Conservation (phyloP, 2,797 vertebrate genomes). For the Chelon auratus region DNA sequence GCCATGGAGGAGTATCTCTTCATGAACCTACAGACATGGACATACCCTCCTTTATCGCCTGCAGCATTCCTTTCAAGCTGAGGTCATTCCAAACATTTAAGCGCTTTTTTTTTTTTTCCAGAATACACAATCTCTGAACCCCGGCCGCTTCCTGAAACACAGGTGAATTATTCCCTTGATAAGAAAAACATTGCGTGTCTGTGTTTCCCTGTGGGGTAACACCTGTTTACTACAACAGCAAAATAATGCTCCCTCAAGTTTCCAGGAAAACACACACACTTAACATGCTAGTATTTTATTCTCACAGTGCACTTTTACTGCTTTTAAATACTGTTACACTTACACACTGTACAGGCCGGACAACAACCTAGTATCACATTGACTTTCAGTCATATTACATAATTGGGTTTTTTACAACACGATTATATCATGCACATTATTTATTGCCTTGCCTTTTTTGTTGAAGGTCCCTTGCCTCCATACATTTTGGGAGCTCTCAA, state of each 20-base stretch:
- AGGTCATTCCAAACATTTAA: slow-evolving; percentile 24
- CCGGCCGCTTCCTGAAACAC: slow-evolving; percentile 10
- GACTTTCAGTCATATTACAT: neutral
- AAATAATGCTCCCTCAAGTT: slow-evolving; percentile 39
- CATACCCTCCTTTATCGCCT: slow-evolving; percentile 21
- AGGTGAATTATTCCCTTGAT: neutral
- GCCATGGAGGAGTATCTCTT: slow-evolving; percentile 21
- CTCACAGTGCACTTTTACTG: too few relatives aligned
- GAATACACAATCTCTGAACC: slow-evolving; percentile 2
- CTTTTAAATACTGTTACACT: too few relatives aligned
- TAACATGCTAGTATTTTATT: neutral
- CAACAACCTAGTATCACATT: neutral
- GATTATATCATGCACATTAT: neutral
- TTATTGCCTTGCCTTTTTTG: neutral
- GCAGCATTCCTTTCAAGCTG: slow-evolving; percentile 33
- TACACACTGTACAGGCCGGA: neutral
- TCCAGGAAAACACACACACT: slow-evolving; percentile 15
- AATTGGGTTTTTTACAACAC: neutral
- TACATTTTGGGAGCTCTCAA: neutral
- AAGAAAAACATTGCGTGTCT: slow-evolving; percentile 5
- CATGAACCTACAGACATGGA: slow-evolving; percentile 4
- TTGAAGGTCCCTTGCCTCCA: neutral
- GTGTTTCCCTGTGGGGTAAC: slow-evolving; percentile 33
- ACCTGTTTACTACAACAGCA: slow-evolving; percentile 49
- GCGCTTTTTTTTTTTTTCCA: neutral